These are phyloP conservation scores for Apodemus speciosus DNA, from an alignment of 2,113 vertebrate species.

Conservation along the genomic window DNA sequence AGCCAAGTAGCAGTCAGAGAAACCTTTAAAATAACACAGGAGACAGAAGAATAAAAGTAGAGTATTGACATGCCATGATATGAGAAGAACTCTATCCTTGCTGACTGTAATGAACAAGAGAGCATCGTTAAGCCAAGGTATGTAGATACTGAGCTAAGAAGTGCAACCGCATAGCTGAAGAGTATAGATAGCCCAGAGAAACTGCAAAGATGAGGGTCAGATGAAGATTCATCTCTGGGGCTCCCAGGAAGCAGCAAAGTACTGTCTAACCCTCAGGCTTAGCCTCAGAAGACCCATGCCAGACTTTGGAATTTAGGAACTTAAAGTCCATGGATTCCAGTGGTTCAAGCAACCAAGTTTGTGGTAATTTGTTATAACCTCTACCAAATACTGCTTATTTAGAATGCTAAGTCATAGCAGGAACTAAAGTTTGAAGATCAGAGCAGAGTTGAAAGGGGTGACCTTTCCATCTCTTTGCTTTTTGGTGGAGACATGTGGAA, in stretches of 20 bases:
- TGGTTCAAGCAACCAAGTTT: background rate
- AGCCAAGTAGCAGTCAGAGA: background rate
- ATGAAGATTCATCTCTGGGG: background rate
- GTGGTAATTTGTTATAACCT: background rate
- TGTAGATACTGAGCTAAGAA: background rate
- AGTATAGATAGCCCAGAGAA: background rate
- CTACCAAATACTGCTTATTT: background rate
- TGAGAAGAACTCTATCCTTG: background rate
- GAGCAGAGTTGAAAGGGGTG: background rate
- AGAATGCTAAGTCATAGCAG: background rate
- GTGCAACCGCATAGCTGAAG: background rate
- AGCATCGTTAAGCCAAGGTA: background rate
- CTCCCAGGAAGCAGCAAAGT: background rate
- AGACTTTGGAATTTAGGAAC: background rate
- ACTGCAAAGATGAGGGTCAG: background rate
- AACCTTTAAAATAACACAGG: background rate
- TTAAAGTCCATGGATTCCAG: background rate
- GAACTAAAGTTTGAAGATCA: background rate
- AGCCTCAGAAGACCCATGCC: background rate
- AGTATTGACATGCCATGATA: background rate
- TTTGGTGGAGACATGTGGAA: background rate
- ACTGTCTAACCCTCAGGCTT: background rate
- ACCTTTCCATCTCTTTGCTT: background rate
- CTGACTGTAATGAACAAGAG: background rate
- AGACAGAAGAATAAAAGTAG: background rate